Evolutionary conservation across 2,888 invertebrate genomes (phyloP).

Genomic region (Crossocerus cetratus): DNA sequence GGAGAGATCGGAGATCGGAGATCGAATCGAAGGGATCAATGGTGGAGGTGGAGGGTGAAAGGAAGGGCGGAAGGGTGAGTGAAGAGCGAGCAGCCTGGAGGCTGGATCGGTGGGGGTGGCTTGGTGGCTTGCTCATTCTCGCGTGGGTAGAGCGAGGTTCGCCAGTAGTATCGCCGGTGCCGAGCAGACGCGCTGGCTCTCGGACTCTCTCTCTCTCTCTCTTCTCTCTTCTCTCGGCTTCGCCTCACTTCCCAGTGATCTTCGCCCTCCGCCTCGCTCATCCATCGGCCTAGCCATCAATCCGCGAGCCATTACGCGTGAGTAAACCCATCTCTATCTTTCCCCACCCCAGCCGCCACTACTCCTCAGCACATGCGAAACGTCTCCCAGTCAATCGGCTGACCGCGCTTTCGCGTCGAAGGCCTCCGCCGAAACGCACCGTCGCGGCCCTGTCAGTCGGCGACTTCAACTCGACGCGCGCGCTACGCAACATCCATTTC

Average conservation of each 20-base stretch:
- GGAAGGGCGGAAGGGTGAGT: background rate
- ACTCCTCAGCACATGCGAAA: no score
- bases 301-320: conserved; percentile 26
- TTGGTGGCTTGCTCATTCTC: conserved; percentile 60
- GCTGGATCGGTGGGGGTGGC: conserved; percentile 59
- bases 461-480: no score
- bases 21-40: conserved; percentile 29
- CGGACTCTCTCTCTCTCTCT: conserved; percentile 12
- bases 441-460: no score
- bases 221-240: conserved; percentile 14
- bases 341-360: background rate
- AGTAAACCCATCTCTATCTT: conserved; percentile 22
- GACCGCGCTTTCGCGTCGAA: no score
- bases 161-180: conserved; percentile 67
- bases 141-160: conserved; percentile 60
- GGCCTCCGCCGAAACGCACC: no score
- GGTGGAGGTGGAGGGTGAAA: conserved; percentile 13
- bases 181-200: conserved; percentile 60
- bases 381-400: no score
- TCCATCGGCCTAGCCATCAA: background rate
- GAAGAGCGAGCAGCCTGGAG: conserved; percentile 9
- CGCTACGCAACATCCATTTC: no score
- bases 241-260: conserved; percentile 10
- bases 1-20: background rate
- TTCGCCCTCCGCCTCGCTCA: background rate